These are phyloP conservation scores for Drosophila kepulauana DNA, from an alignment of 1,140 invertebrate genomes.

Conservation along the genomic window DNA sequence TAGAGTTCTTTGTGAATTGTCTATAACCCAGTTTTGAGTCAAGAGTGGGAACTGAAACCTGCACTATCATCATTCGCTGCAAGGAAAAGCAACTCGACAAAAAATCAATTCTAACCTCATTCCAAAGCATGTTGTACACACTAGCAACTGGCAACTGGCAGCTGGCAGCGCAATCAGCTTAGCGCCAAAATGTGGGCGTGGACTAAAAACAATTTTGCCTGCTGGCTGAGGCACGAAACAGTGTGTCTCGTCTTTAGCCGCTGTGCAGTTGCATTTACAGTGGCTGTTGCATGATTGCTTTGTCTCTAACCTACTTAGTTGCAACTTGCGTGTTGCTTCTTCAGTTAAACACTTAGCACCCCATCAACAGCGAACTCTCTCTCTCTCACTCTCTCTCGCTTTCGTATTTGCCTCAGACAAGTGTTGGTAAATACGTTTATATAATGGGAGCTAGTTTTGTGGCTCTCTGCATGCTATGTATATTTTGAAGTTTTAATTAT, in stretches of 20 bases:
- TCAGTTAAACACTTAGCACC: constrained; percentile 55
- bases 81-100: constrained; percentile 30
- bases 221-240: constrained; percentile 23
- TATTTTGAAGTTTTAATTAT: no score
- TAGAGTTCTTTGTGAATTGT: constrained; percentile 25
- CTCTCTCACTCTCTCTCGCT: neutral
- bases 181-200: constrained; percentile 37
- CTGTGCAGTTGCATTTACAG: constrained; percentile 11
- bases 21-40: constrained; percentile 52
- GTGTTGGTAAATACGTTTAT: constrained; percentile 5
- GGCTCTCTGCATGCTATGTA: no score
- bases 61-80: constrained; percentile 44
- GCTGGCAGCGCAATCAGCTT: constrained; percentile 14
- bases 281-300: constrained; percentile 42
- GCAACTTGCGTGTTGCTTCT: constrained; percentile 48
- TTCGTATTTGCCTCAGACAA: constrained; percentile 5
- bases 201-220: constrained; percentile 35
- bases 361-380: constrained; percentile 20
- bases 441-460: neutral
- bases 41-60: constrained; percentile 28
- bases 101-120: constrained; percentile 70
- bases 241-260: constrained; percentile 15
- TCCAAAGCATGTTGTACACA: constrained; percentile 35
- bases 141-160: constrained; percentile 20
- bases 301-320: constrained; percentile 67